phyloP scores from a whole-genome alignment of 1,140 invertebrate genomes.

The Ceratosolen solmsi region DNA sequence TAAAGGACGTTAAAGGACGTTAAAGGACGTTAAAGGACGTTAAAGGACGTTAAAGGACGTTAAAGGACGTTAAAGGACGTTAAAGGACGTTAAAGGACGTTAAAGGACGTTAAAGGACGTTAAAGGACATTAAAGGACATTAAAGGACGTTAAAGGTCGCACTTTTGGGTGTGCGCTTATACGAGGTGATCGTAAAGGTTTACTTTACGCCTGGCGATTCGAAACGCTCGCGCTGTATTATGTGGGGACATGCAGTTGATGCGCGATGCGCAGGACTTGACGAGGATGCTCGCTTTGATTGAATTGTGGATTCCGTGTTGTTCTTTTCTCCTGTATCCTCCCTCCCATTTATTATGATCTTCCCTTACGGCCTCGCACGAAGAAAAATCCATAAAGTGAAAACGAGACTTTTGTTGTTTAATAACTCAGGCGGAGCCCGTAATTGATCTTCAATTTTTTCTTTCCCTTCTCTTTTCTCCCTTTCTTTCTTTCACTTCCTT shows the following conservation, averaged over 20 bases:
- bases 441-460: neutral
- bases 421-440: neutral
- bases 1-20: no score
- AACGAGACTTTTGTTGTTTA: constrained; percentile 14
- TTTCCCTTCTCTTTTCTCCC: no score
- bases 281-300: constrained; percentile 38
- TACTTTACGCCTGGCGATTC: constrained; percentile 46
- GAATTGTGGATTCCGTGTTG: constrained; percentile 16
- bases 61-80: no score
- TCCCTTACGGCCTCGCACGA: no score
- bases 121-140: no score
- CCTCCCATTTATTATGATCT: no score
- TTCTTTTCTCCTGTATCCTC: neutral
- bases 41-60: no score
- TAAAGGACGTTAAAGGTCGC: constrained; percentile 30
- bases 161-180: constrained; percentile 36
- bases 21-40: no score
- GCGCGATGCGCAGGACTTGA: neutral
- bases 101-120: no score
- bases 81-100: no score
- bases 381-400: constrained; percentile 1
- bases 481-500: no score
- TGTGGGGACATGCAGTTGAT: neutral
- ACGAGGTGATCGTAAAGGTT: constrained; percentile 43
- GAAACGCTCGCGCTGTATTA: constrained; percentile 31